phyloP scores from a whole-genome alignment of 2,797 vertebrate species.

The Decapterus maruadsi region DNA sequence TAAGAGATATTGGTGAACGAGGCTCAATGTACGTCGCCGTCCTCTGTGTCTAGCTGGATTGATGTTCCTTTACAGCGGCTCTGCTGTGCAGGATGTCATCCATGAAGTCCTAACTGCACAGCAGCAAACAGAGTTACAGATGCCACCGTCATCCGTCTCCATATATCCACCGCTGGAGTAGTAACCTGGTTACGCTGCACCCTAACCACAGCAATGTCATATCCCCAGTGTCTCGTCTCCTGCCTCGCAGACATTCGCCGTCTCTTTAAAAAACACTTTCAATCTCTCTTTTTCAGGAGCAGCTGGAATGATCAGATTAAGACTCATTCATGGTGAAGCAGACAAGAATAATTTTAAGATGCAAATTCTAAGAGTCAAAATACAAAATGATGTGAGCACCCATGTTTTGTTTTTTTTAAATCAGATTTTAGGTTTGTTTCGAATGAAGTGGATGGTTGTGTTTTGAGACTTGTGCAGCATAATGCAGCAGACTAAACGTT shows the following conservation, averaged over 20 bases:
- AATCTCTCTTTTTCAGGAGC: conserved; percentile 22
- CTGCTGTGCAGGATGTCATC: conserved; percentile 42
- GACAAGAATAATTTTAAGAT: neutral
- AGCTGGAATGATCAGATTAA: conserved; percentile 22
- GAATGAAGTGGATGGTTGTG: neutral
- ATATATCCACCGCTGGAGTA: conserved; percentile 51
- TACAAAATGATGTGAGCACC: neutral
- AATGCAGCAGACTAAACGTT: neutral
- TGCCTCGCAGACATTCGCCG: conserved; percentile 8
- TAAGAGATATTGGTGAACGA: too few species aligned
- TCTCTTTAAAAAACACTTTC: conserved; percentile 17
- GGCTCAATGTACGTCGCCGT: conserved; percentile 14
- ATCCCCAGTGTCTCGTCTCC: conserved; percentile 39
- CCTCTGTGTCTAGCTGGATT: conserved; percentile 28
- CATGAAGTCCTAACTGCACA: conserved; percentile 44
- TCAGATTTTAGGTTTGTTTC: neutral
- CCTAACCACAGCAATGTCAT: conserved; percentile 51
- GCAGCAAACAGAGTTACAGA: conserved; percentile 56
- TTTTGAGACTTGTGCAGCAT: neutral
- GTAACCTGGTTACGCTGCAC: conserved; percentile 69
- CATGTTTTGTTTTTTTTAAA: neutral
- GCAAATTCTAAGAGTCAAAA: neutral
- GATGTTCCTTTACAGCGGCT: conserved; percentile 48
- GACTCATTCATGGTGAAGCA: neutral
- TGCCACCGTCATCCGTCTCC: conserved; percentile 65